Evolutionary conservation across 2,113 vertebrate species (phyloP), one percentile per base, ranked within the genome.

Genomic region (Antennarius striatus): DNA sequence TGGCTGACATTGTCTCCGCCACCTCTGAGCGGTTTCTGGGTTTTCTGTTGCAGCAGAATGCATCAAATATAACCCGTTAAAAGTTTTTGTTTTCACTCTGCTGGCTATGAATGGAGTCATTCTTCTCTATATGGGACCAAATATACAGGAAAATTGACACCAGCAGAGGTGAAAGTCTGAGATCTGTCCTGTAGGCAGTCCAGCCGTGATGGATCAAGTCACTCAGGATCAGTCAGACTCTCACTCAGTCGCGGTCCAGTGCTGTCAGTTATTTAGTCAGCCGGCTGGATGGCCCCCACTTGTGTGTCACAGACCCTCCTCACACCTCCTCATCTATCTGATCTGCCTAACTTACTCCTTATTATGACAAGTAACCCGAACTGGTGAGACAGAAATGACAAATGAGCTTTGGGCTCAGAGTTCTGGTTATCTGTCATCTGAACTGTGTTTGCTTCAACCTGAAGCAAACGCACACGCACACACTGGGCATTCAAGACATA

Each of bases 221-320:
- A 71, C 60, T 81, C 65, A 73, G 61, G 75, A 91, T 87, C 82
- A 81, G 77, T 58, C 79, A 56, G 72, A 62, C 77, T 80, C 73
- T 84, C 81, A 73, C 64, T 87, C 86, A 86, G 68, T 66, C 49
- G 32, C 48, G 60, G 68, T 77, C 50, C 64, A 67, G 45, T 54
- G 30, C 64, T 79, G 80, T 80, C 64, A 75, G 73, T 80, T 79
- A 75, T 78, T 77, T 79, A 84, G 43, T 81, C 78, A 68, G 62
- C 70, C 79, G 73, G 61, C 68, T 65, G 82, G 75, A 82, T 58
- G 85, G 64, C 42, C 65, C 49, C 56, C 22, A 1, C 39, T 55
- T 70, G 57, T 79, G 78, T 60, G 65, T 71, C 72, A 74, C 53
- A 71, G 76, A 64, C 63, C 55, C 65, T 66, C 54, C 45, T 51